These are phyloP conservation scores for Sigmodon hispidus DNA, from an alignment of 2,113 vertebrate species.

Conservation along the genomic window DNA sequence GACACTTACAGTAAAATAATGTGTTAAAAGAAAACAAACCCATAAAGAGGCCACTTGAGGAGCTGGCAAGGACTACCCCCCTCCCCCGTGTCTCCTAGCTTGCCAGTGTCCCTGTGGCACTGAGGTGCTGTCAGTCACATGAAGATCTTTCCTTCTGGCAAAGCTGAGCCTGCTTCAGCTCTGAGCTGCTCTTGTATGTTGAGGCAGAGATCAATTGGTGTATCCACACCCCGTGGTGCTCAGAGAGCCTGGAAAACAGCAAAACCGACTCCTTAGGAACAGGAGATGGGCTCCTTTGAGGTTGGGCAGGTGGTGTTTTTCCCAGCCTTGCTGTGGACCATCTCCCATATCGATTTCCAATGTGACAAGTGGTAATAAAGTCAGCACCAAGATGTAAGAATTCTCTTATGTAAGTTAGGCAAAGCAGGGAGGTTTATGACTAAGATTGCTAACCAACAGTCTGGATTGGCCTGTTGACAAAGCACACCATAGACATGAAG, in stretches of 20 bases:
- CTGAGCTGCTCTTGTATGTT: fast-evolving
- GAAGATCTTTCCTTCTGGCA: neutral
- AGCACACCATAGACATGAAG: fast-evolving
- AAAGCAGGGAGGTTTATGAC: neutral
- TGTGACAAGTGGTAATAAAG: neutral
- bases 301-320: neutral
- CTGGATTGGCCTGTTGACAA: neutral
- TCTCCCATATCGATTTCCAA: neutral
- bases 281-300: neutral
- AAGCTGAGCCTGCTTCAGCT: neutral
- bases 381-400: neutral
- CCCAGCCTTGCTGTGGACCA: neutral
- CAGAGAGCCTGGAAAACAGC: neutral
- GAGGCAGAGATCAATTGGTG: neutral
- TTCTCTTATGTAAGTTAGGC: neutral
- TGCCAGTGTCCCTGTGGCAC: neutral
- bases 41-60: no score
- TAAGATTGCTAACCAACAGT: neutral
- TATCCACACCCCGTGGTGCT: neutral
- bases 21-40: neutral
- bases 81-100: neutral
- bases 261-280: neutral
- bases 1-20: neutral
- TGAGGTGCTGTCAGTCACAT: neutral
- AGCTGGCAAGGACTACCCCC: no score